Percentiles rank a stretch among this genome's conserved stretches.
These are phyloP conservation scores for Callopanchax toddi DNA, from an alignment of 2,113 vertebrate genomes.

Conservation along the genomic window DNA sequence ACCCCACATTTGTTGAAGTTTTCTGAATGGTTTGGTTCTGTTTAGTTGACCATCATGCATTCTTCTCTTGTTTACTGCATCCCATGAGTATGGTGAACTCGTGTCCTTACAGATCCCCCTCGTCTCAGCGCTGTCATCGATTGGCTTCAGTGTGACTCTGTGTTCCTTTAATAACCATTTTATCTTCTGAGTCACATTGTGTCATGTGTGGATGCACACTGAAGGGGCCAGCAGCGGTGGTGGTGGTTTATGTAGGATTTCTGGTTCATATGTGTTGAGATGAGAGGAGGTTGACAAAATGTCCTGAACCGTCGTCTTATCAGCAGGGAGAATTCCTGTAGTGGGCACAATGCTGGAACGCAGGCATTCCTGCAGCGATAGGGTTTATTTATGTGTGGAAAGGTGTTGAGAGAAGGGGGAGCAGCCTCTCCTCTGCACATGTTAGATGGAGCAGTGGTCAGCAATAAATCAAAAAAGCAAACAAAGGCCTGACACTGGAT, in stretches of 20 bases:
- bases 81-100: constrained; percentile 8
- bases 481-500: constrained; percentile 75
- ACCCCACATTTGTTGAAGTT: constrained; percentile 12
- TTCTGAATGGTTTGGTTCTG: constrained; percentile 1
- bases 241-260: constrained; percentile 35
- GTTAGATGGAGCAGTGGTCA: constrained; percentile 67
- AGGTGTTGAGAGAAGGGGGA: constrained; percentile 71
- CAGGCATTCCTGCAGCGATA: constrained; percentile 67
- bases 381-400: constrained; percentile 79
- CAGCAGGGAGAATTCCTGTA: constrained; percentile 64
- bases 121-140: constrained; percentile 31
- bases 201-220: constrained; percentile 16
- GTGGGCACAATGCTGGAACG: constrained; percentile 42
- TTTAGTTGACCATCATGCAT: constrained; percentile 11
- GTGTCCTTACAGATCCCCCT: constrained; percentile 29
- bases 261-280: constrained; percentile 58
- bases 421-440: constrained; percentile 59
- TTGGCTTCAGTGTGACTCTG: constrained; percentile 27
- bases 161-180: constrained; percentile 36
- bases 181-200: constrained; percentile 47
- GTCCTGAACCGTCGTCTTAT: constrained; percentile 62
- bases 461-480: constrained; percentile 79
- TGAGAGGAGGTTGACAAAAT: constrained; percentile 55
- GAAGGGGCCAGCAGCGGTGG: constrained; percentile 57
- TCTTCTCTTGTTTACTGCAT: too few relatives aligned